A percentile compares a stretch with the other conserved stretches of the same genome.
Evolutionary conservation across 2,888 invertebrate species (phyloP).

Genomic region (Microctonus aethiopoides): DNA sequence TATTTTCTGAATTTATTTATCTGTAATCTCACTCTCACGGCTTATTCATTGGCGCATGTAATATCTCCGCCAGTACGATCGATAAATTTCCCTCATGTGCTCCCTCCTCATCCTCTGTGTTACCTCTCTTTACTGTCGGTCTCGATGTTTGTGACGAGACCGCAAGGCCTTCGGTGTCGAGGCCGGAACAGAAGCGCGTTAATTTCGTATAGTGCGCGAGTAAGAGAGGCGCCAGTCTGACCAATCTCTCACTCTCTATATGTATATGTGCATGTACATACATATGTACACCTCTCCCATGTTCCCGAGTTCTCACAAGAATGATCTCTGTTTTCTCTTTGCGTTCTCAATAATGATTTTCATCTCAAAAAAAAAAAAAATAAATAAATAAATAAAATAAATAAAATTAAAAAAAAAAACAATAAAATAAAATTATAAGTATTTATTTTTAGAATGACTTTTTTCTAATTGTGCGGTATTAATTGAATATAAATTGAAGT

Average conservation of each 20-base stretch:
- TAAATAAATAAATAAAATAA: neutral
- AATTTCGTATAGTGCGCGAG: constrained; percentile 36
- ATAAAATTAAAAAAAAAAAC: neutral
- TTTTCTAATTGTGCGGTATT: too few relatives aligned
- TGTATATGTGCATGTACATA: too few relatives aligned
- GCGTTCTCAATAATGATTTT: constrained; percentile 6
- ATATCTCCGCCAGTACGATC: neutral
- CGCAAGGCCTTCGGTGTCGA: constrained; percentile 35
- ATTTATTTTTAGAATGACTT: too few relatives aligned
- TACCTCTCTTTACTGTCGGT: neutral
- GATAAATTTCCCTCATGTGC: neutral
- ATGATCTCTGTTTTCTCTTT: constrained; percentile 3
- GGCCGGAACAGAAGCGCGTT: constrained; percentile 40
- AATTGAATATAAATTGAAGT: too few relatives aligned
- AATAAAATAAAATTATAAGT: too few relatives aligned
- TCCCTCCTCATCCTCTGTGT: neutral
- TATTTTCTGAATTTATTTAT: neutral
- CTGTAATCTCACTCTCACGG: neutral
- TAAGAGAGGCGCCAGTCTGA: constrained; percentile 34
- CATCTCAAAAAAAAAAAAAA: neutral
- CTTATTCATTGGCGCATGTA: too few relatives aligned
- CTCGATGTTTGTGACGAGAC: constrained; percentile 17
- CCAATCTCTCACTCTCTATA: constrained; percentile 35
- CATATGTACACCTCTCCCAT: neutral
- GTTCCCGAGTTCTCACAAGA: neutral